Percentiles rank a stretch among this genome's conserved stretches.
phyloP scores from a whole-genome alignment of 2,113 vertebrate species.

The Chlamydotis undulata region DNA sequence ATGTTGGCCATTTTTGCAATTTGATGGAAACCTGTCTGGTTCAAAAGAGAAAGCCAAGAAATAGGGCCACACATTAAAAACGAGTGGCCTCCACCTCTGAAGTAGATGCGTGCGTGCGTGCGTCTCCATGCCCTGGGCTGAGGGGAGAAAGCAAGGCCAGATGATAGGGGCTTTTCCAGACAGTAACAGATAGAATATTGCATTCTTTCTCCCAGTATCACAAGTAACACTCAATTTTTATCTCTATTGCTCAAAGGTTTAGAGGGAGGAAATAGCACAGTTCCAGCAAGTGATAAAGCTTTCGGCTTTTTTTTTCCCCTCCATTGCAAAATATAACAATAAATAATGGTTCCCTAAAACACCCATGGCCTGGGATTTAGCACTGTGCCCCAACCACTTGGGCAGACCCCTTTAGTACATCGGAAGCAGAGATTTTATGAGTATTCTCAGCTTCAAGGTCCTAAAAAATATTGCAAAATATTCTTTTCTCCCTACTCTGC shows the following conservation, averaged over 20 bases:
- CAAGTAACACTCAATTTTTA: constrained; percentile 76
- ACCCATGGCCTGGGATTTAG: background rate
- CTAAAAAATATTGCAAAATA: background rate
- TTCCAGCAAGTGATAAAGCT: constrained; percentile 66
- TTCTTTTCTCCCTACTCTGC: background rate
- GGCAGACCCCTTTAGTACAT: background rate
- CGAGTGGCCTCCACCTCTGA: background rate
- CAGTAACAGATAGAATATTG: constrained; percentile 36
- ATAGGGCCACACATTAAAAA: background rate
- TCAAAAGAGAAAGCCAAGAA: background rate
- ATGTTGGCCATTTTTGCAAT: background rate
- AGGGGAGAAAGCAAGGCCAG: background rate
- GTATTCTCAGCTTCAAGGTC: background rate
- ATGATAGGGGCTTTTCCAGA: constrained; percentile 16
- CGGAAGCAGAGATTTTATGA: background rate
- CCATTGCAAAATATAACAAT: background rate
- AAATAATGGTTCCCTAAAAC: constrained; percentile 51
- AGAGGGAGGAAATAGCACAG: constrained; percentile 77
- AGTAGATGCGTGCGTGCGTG: background rate
- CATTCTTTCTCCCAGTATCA: constrained; percentile 38
- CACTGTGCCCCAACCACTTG: background rate
- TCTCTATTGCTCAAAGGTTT: constrained; percentile 70
- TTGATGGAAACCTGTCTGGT: background rate
- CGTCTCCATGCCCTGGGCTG: background rate
- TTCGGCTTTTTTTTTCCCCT: background rate